A percentile compares a stretch with the other conserved stretches of the same genome.
Evolutionary conservation across 2,888 invertebrate genomes (phyloP).

Genomic region (Steinernema carpocapsae): DNA sequence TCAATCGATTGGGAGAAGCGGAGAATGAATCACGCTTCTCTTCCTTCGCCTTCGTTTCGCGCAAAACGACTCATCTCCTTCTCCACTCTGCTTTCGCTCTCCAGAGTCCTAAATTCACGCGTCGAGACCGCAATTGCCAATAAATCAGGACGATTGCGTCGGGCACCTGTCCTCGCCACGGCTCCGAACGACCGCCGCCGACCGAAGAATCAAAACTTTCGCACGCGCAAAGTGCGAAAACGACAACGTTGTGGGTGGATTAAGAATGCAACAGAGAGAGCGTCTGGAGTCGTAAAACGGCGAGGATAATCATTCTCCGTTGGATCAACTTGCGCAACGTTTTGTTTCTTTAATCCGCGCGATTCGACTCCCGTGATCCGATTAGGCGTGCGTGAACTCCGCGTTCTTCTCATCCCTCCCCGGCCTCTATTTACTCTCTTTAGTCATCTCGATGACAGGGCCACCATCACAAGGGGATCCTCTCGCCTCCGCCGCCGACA

Average conservation of each 20-base stretch:
- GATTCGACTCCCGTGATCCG: background rate
- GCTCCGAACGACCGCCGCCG: background rate
- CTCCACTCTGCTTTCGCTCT: background rate
- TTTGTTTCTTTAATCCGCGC: conserved; percentile 17
- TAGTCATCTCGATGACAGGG: conserved; percentile 28
- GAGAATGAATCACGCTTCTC: conserved; percentile 16
- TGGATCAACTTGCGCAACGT: conserved; percentile 26
- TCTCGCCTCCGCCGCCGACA: conserved; percentile 30
- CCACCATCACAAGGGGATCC: conserved; percentile 25
- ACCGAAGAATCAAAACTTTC: background rate
- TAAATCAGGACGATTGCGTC: background rate
- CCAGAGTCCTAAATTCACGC: background rate
- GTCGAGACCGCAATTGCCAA: background rate
- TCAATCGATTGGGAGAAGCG: conserved; percentile 6
- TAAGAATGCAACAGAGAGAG: background rate
- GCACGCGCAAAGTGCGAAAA: conserved; percentile 30
- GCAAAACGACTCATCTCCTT: background rate
- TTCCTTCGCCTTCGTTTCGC: conserved; percentile 10
- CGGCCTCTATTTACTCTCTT: conserved; percentile 20
- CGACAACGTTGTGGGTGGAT: background rate
- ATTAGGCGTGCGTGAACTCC: conserved; percentile 28
- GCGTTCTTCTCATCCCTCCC: background rate
- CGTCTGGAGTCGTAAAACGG: conserved; percentile 17
- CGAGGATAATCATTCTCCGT: conserved; percentile 24
- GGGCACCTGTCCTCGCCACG: conserved; percentile 22